Evolutionary conservation across 2,113 vertebrate species (phyloP), one percentile per base, ranked within the genome.

Genomic region (Marmota flaviventris): DNA sequence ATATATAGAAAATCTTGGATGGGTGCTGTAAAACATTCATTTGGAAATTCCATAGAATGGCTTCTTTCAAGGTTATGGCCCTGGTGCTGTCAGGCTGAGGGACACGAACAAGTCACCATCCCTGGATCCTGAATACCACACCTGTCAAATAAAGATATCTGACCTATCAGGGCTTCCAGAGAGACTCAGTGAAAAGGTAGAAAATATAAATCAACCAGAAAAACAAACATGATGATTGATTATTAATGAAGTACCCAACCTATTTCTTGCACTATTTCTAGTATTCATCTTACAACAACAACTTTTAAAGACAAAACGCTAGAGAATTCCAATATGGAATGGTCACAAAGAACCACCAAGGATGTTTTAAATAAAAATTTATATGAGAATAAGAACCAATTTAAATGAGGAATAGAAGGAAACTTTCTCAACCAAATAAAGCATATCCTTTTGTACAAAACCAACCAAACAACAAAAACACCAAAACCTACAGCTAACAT

Each of bases 261-360:
- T 73, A 67, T 20, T 53, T 65, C 27, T 79, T 63, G 24, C 24
- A 75, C 69, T 58, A 92, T 37, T 58, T 88, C 91, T 82, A 82
- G 8, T 72, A 42, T 82, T 94, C 53, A 76, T 90, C 45, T 82
- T 82, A 76, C 67, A 93, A 86, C 8, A 34, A 11, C 13, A 90
- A 90, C 18, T 93, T 90, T 92, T 77, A 77, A 77, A 96, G 87
- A 86, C 5, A 81, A 53, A 93, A 79, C 6, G 29, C 45, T 89
- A 56, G 79, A 89, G 73, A 92, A 95, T 75, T 65, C 42, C 56
- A 89, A 24, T 58, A 81, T 48, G 8, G 34, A 91, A 53, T 39
- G 89, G 12, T 11, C 61, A 63, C 32, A 70, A 85, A 63, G 1
- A 12, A 27, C 34, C 45, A 53, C 42, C 32, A 39, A 78, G 25